Conservation (phyloP, 2,113 vertebrate genomes). For the Axis porcinus region DNA sequence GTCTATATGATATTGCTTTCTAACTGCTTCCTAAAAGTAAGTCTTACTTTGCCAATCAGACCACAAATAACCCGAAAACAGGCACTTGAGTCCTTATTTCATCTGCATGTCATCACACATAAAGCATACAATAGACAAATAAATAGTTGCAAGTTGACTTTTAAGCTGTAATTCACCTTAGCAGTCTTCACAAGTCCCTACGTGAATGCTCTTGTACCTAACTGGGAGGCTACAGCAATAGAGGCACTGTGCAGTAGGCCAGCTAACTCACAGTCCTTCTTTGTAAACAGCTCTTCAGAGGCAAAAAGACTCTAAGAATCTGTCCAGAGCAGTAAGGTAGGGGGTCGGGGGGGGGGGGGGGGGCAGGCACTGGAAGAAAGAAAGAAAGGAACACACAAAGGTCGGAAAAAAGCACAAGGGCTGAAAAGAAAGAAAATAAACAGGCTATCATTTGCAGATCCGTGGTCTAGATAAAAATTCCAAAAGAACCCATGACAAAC, state of each 20-base stretch:
- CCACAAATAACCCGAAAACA: neutral
- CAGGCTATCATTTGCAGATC: neutral
- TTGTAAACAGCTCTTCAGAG: neutral
- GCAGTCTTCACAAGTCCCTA: neutral
- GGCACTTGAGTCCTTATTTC: neutral
- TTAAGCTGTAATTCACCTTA: neutral
- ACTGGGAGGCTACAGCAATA: neutral
- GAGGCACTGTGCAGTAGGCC: neutral
- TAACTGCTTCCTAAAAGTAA: neutral
- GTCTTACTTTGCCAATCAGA: neutral
- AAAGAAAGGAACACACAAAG: neutral
- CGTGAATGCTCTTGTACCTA: neutral
- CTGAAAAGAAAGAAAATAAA: neutral
- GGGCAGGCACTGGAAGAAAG: fast-evolving
- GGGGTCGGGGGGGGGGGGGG: fast-evolving
- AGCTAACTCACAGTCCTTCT: neutral
- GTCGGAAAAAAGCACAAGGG: neutral
- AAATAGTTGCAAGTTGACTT: neutral
- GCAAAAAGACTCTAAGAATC: neutral
- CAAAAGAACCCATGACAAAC: neutral
- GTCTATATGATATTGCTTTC: neutral
- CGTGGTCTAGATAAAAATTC: neutral
- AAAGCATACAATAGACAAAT: neutral
- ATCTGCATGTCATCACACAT: neutral
- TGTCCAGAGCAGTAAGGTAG: neutral